These are phyloP conservation scores for Drosophila biarmipes DNA, from an alignment of 1,140 invertebrate species.

Conservation along the genomic window DNA sequence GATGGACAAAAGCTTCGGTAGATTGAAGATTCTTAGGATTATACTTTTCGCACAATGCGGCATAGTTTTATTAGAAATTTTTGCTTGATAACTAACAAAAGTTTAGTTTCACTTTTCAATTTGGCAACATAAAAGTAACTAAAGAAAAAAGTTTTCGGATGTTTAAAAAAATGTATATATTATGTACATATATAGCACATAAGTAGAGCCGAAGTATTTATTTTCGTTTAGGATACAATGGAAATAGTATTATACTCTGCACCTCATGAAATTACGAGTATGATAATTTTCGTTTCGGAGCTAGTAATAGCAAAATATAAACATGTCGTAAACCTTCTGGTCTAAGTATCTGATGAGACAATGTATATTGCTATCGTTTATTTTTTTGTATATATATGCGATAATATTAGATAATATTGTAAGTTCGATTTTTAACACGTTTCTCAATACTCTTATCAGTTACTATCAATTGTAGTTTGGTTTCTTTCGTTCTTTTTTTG, in stretches of 20 bases:
- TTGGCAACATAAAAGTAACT: conserved; percentile 27
- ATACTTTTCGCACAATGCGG: conserved; percentile 8
- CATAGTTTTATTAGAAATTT: conserved; percentile 28
- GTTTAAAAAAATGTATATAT: conserved; percentile 17
- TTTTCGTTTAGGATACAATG: conserved; percentile 6
- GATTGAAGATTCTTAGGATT: conserved; percentile 25
- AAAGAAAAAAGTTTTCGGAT: conserved; percentile 4
- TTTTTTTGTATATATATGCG: conserved; percentile 43
- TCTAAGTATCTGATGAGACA: conserved; percentile 33
- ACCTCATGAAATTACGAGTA: conserved; percentile 11
- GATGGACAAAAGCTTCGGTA: conserved; percentile 17
- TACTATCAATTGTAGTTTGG: conserved; percentile 36
- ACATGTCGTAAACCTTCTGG: conserved; percentile 11
- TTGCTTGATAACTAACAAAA: conserved; percentile 18
- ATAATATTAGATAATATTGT: conserved; percentile 43
- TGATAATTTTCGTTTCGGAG: conserved; percentile 5
- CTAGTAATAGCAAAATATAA: conserved; percentile 30
- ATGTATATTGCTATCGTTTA: conserved; percentile 54
- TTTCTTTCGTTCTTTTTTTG: conserved; percentile 19
- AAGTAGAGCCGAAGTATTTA: conserved; percentile 11
- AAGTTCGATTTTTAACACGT: conserved; percentile 47
- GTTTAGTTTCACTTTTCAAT: conserved; percentile 13
- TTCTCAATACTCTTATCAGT: conserved; percentile 46
- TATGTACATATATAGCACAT: conserved; percentile 28
- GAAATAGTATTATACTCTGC: conserved; percentile 16